Evolutionary conservation across 2,113 vertebrate species (phyloP), one percentile per base, ranked within the genome.

Genomic region (Girardinichthys multiradiatus): DNA sequence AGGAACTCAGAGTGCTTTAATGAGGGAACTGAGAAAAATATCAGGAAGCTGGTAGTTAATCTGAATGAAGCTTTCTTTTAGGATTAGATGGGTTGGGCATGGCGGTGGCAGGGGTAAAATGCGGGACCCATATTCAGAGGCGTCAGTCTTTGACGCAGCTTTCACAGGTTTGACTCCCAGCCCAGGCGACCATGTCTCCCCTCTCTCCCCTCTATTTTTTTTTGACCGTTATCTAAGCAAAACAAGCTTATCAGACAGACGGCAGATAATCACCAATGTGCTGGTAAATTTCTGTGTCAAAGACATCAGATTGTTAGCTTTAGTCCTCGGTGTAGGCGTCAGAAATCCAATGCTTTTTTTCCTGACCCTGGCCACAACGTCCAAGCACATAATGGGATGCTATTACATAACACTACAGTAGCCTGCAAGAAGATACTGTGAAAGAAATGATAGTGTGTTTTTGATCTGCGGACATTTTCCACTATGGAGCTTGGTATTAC

Each of bases 21-120:
- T 19, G 31, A 5, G 24, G 66, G 35, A 31, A 62, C 7, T 27
- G 30, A 35, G 64, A 33, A 57, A 35, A 57, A 13, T 7, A 45
- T 58, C 4, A 37, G 33, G 62, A 64, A 30, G 48, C 48, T 3
- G 48, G 7, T 11, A 54, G 30, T 51, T 15, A 64, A 28, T 76
- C 30, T 39, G 39, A 51, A 76, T 42, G 21, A 39, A 70, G 19
- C 51, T 77, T 48, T 54, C 31, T 33, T 73, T 71, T 51, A 19
- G 13, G 30, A n/a, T 31, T 27, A 67, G 39, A 45, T 28, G 45
- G 27, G n/a, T n/a, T n/a, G n/a, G n/a, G n/a, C n/a, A n/a, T n/a
- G n/a, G n/a, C n/a, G n/a, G n/a, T n/a, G n/a, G n/a, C n/a, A n/a
- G n/a, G n/a, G n/a, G n/a, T n/a, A n/a, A n/a, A n/a, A n/a, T n/a